Evolutionary conservation across 2,888 invertebrate species (phyloP), one percentile per base, ranked within the genome.

Genomic region (Eristalis arbustorum): DNA sequence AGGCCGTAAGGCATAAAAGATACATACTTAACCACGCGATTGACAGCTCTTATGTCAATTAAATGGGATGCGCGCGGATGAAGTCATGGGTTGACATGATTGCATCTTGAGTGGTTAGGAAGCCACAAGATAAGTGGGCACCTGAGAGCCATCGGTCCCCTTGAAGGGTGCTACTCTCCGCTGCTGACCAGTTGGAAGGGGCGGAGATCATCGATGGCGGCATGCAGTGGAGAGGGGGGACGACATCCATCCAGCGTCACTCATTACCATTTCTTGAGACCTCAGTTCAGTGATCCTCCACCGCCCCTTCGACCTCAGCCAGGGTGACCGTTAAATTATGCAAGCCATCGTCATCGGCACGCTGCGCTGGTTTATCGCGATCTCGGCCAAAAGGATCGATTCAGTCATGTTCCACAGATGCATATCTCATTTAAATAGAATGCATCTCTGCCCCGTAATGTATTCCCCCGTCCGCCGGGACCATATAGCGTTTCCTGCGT

Each of bases 401-500:
- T 18, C 49, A 18, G 18, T 8, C 49, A 49, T 49, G 49, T 49
- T 18, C 49, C 49, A 49, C 49, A 49, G 49, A 49, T 49, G 49
- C 18, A 49, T 23, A 71, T 62, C 85, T 87, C 74, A 87, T 87
- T 81, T 82, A 71, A 74, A 87, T 75, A 85, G 73, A 85, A 78
- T 74, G 61, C 67, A 71, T 42, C n/a, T 56, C 56, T 22, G 8
- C 34, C 49, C 49, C 73, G 6, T 79, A 81, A 85, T 66, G 28
- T 85, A 85, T 82, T 87, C 74, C 23, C 61, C 77, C 8, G n/a
- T 18, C 49, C 42, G 1, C 49, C 49, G 4, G 49, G 2, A 8
- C 49, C n/a, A n/a, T 18, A 8, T 49, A 25, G 34, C 74, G 75
- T 67, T 87, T 82, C 83, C 87, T 83, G 87, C 87, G 87, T 87